phyloP scores from a whole-genome alignment of 2,888 invertebrate genomes.

The Diplolepis rosae region DNA sequence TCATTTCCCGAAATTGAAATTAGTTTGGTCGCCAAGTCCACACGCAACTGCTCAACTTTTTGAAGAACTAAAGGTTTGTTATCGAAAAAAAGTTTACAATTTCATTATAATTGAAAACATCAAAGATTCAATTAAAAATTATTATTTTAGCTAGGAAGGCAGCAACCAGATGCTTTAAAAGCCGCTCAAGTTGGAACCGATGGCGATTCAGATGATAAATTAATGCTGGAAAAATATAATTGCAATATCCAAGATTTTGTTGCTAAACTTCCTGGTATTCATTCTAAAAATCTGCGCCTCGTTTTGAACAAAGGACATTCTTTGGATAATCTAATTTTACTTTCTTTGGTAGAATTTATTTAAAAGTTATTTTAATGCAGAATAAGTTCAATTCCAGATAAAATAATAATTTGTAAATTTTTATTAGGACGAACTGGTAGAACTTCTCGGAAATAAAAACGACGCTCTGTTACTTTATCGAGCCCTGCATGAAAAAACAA shows the following conservation, averaged over 20 bases:
- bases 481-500: conserved; percentile 81
- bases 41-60: conserved; percentile 97
- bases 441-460: conserved; percentile 82
- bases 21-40: conserved; percentile 98
- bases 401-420: conserved; percentile 10
- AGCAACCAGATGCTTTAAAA: conserved; percentile 84
- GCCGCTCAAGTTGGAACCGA: conserved; percentile 85
- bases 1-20: conserved; percentile 92
- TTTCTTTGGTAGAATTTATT: conserved; percentile 75
- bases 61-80: conserved; percentile 89
- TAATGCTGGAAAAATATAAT: conserved; percentile 80
- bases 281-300: conserved; percentile 86
- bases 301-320: conserved; percentile 85
- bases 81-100: neutral
- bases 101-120: conserved; percentile 22
- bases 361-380: too few relatives aligned
- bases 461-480: conserved; percentile 83
- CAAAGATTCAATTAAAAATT: neutral
- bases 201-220: conserved; percentile 75
- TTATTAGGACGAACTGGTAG: conserved; percentile 80
- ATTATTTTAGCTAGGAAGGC: conserved; percentile 80
- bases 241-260: conserved; percentile 85
- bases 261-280: conserved; percentile 91
- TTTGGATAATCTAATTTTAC: conserved; percentile 77
- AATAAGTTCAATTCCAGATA: neutral